Evolutionary conservation across 2,797 vertebrate genomes (phyloP), one percentile per base, ranked within the genome.

Genomic region (Syngnathus rostellatus): DNA sequence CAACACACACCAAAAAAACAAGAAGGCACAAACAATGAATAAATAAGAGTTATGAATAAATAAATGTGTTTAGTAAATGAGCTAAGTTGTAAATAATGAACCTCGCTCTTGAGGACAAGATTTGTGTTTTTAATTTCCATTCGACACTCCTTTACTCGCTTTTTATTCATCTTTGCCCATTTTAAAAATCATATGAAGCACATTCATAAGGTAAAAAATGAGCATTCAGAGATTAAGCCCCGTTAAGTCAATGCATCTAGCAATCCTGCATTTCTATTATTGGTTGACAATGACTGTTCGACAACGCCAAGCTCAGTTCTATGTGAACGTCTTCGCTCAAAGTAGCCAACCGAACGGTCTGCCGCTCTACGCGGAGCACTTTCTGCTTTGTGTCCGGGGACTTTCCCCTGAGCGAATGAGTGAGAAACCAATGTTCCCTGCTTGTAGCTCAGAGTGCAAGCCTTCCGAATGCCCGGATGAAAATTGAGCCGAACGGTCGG

Each of bases 201-300:
- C 11, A 43, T 31, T 31, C 31, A 31, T 31, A 14, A 45, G 1
- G 12, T 1, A 14, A 10, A 8, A 9, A 41, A 1, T 0, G 21
- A 0, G 77, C 81, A 86, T 87, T 85, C 87, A 0, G 87, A 89
- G 89, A 88, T 81, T 90, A 86, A 89, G 89, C 89, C 89, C 89
- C 87, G 87, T 90, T 90, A 54, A 79, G 89, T 86, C 85, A 0
- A 3, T 0, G 62, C 68, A 0, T 8, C 62, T 0, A 10, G 50
- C 50, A 53, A 0, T 72, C 84, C 79, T 85, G 87, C 87, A 89
- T 90, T 2, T 39, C 89, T 90, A 53, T 43, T 0, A 0, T 6
- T 0, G 31, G 55, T 50, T 81, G 87, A 90, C 89, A 85, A 87
- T 2, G 61, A 2, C 74, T 73, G 2, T 64, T 0, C 0, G 31